Conservation (phyloP, 1,140 invertebrate genomes). For the Subanguina moxae region DNA sequence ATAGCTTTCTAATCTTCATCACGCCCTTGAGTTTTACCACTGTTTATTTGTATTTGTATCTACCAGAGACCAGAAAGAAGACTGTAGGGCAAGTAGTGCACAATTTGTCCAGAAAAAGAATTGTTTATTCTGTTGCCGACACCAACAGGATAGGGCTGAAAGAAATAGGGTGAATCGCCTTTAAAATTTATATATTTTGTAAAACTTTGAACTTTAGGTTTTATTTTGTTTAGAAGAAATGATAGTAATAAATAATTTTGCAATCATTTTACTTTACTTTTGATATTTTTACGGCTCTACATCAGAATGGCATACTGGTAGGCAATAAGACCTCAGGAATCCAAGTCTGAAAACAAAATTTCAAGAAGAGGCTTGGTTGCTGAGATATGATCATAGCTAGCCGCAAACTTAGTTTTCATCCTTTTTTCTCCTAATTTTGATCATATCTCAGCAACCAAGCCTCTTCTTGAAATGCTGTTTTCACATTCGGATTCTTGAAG, state of each 20-base stretch:
- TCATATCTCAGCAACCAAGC: too few relatives aligned
- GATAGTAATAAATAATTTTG: neutral
- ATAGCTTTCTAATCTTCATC: conserved; percentile 34
- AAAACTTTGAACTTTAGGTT: neutral
- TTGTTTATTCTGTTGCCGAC: neutral
- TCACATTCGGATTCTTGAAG: too few relatives aligned
- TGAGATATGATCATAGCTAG: too few relatives aligned
- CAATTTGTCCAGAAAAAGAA: conserved; percentile 7
- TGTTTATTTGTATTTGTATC: conserved; percentile 27
- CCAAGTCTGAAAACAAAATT: too few relatives aligned
- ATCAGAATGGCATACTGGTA: too few relatives aligned
- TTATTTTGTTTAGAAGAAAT: neutral
- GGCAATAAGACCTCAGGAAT: too few relatives aligned
- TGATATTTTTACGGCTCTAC: neutral
- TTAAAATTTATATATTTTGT: neutral
- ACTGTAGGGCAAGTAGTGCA: conserved; percentile 34
- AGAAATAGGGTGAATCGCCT: neutral
- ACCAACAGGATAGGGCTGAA: neutral
- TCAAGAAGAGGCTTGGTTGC: too few relatives aligned
- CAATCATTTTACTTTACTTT: neutral
- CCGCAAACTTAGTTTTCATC: too few relatives aligned
- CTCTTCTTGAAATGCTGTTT: too few relatives aligned
- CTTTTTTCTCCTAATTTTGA: too few relatives aligned
- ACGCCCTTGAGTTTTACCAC: conserved; percentile 22
- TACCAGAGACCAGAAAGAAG: conserved; percentile 31